Evolutionary conservation across 1,140 invertebrate species (phyloP).

Genomic region (Eupristina koningsbergeri): DNA sequence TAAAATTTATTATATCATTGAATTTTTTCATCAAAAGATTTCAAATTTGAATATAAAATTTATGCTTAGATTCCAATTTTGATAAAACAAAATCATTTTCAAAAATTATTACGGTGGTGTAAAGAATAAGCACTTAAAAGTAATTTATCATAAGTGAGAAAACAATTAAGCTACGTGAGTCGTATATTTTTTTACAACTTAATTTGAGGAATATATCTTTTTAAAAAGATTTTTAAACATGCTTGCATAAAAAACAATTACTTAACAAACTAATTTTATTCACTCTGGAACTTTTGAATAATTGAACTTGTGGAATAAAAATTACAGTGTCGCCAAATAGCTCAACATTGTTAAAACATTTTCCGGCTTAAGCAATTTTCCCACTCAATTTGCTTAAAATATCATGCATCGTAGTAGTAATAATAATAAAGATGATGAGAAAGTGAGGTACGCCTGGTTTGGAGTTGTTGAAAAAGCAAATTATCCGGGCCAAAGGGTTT

Average conservation of each 20-base stretch:
- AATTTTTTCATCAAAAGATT: no score
- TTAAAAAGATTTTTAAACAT: no score
- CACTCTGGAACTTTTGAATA: neutral
- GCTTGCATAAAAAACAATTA: neutral
- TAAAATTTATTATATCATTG: no score
- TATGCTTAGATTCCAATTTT: no score
- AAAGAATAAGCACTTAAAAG: no score
- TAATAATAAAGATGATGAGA: neutral
- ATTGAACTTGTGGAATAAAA: neutral
- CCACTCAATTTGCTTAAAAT: neutral
- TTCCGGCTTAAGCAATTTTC: neutral
- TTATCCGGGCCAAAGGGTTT: neutral
- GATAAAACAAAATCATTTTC: no score
- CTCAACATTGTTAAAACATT: neutral
- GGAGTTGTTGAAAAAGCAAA: constrained; percentile 32
- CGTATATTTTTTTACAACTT: no score
- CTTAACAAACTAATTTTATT: neutral
- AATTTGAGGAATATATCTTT: no score
- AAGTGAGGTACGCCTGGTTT: neutral
- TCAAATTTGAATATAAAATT: no score
- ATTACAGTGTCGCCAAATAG: neutral
- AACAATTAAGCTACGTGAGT: no score
- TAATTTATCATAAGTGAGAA: no score
- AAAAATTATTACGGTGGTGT: no score
- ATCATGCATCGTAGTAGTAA: neutral